Evolutionary conservation across 2,113 vertebrate species (phyloP), one percentile per base, ranked within the genome.

Genomic region (Sakesphorus luctuosus): DNA sequence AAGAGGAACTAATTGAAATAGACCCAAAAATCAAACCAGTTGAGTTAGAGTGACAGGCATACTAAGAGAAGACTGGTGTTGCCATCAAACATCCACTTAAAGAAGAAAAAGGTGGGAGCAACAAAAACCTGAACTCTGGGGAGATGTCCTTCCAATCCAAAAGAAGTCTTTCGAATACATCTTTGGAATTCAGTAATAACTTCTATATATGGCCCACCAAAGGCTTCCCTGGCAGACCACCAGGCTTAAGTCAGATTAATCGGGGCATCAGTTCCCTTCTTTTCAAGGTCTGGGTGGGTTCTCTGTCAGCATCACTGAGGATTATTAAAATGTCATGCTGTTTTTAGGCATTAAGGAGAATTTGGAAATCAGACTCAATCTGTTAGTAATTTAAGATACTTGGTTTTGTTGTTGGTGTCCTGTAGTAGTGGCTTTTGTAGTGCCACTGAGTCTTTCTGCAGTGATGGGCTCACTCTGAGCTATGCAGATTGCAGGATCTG

Each of bases 401-500:
- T 38, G 2, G 11, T 24, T 52, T 84, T 76, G 33, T 16, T 74
- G 56, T 61, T 0, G 0, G 6, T 75, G 35, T 49, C 53, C 13
- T 44, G 5, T 35, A 46, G 7, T 25, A 29, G 8, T 23, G 40
- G 9, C 19, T 68, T 62, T 74, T 44, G 52, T 47, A 77, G 35
- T 16, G 20, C 26, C 25, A n/a, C 25, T 0, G 3, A n/a, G 24
- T 58, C 46, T 49, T 43, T 36, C 28, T 58, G 49, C 62, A 63
- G 36, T 8, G 36, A 8, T 38, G 36, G 11, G n/a, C 66, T 58
- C 11, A 18, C 43, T 56, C 67, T 24, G 55, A 67, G 18, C 58
- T 49, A 1, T 11, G 20, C 33, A 26, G 1, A 2, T 13, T 47
- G 21, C 3, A 13, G 28, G 28, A 25, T 62, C 46, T 47, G 49